Base-by-base conservation (phyloP, 64 coral and sea anemone genomes). In the Dendrophyllia cribrosa region DNA sequence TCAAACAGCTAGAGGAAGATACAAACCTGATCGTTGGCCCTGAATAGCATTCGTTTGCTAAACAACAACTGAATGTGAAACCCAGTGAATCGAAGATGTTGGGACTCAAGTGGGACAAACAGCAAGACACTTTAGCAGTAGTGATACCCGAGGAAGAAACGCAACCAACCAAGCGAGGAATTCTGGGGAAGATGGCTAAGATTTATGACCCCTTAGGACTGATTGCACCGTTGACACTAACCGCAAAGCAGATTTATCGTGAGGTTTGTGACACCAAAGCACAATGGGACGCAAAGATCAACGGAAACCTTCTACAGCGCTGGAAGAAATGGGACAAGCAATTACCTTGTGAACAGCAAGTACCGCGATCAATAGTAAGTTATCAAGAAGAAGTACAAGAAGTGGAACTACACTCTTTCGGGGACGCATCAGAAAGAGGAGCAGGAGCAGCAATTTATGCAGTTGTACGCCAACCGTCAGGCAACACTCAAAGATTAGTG, bases 31-130 rank as follows among this genome's bases (percentile, higher is more conserved):
- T 55, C 16, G 74, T 55, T 14, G 49, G 19, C 74, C 21, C 74
- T 77, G 74, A 77, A 77, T 48, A 77, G 20, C 74, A 77, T 16
- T 55, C 74, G 21, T 77, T 77, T 55, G 74, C 74, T 9, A 77
- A 77, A 53, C 74, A 77, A 77, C 74, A 77, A 77, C 74, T 77
- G n/a, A 77, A 77, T 77, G 74, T 77, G 4, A 77, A 77, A 77
- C 74, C 74, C 3, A 77, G 16, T 77, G 74, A 77, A 52, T 77
- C 74, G 20, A 77, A 77, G n/a, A 77, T 77, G 74, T 77, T 77
- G 74, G 74, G 74, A 77, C 74, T 52, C 15, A 77, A 55, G 19
- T 77, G 74, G 74, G 14, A 55, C 74, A 68, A 68, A 68, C 16
- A 68, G 66, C 66, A 77, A 77, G 49, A 77, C 19, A 77, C 74